phyloP scores from a whole-genome alignment of 2,113 vertebrate species.

The Misgurnus anguillicaudatus region DNA sequence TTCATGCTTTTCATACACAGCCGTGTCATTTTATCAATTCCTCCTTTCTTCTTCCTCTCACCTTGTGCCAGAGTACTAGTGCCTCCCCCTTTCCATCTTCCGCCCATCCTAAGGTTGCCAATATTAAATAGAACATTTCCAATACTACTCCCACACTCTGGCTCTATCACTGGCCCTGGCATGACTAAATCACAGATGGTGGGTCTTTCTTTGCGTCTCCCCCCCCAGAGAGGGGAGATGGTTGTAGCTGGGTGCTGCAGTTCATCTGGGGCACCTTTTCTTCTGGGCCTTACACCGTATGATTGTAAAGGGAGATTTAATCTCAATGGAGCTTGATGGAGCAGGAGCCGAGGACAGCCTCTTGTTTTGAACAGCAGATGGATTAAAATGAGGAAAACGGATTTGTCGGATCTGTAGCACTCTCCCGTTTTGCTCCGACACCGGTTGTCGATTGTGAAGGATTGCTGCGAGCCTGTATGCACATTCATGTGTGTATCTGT shows the following conservation, averaged over 20 bases:
- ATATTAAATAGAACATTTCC: slow-evolving; percentile 51
- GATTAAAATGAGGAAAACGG: slow-evolving; percentile 36
- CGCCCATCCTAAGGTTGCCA: slow-evolving; percentile 37
- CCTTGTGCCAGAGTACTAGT: slow-evolving; percentile 11
- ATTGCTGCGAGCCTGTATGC: neutral
- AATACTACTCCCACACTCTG: slow-evolving; percentile 43
- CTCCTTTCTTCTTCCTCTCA: slow-evolving; percentile 2
- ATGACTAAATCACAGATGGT: slow-evolving; percentile 82
- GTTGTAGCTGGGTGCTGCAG: slow-evolving; percentile 64
- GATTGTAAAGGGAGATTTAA: slow-evolving; percentile 72
- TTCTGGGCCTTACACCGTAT: slow-evolving; percentile 46
- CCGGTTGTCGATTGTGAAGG: slow-evolving; percentile 11
- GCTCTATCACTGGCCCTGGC: slow-evolving; percentile 68
- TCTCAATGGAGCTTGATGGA: slow-evolving; percentile 67
- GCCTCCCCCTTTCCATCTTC: slow-evolving; percentile 37
- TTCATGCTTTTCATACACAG: neutral
- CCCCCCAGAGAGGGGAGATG: slow-evolving; percentile 70
- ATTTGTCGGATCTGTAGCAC: slow-evolving; percentile 31
- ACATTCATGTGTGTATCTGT: neutral
- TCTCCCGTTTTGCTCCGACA: neutral
- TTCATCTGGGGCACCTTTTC: slow-evolving; percentile 56
- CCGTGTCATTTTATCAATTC: neutral
- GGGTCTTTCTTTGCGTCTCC: slow-evolving; percentile 68
- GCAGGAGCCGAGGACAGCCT: slow-evolving; percentile 54
- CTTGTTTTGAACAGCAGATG: slow-evolving; percentile 58